These are phyloP conservation scores for Tragelaphus buxtoni DNA, from an alignment of 2,113 vertebrate genomes.

Conservation along the genomic window DNA sequence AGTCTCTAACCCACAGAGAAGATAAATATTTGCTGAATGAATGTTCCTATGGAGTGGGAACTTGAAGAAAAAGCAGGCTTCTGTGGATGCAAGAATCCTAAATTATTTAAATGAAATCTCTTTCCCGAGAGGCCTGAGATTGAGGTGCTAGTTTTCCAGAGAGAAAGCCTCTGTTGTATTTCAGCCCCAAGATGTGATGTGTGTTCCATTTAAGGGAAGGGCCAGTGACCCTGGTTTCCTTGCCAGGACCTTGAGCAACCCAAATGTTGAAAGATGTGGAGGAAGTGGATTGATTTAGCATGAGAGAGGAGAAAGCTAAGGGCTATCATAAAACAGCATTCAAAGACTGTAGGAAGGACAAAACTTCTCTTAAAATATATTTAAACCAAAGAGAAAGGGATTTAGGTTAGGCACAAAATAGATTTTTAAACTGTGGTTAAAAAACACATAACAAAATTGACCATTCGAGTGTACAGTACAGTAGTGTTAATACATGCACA, in stretches of 20 bases:
- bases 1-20: background rate
- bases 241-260: background rate
- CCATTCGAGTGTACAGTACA: background rate
- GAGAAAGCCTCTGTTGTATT: background rate
- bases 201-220: background rate
- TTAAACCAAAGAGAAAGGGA: background rate
- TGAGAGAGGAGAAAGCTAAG: background rate
- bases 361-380: background rate
- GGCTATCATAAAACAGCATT: background rate
- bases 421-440: background rate
- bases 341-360: background rate
- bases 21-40: background rate
- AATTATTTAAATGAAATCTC: background rate
- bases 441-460: background rate
- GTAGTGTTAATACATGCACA: background rate
- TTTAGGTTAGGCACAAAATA: background rate
- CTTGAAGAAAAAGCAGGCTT: background rate
- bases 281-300: background rate
- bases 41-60: background rate
- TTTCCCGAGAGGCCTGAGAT: background rate
- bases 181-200: background rate
- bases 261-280: conserved; percentile 27
- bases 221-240: conserved; percentile 2
- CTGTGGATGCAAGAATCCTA: background rate
- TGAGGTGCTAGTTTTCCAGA: background rate